A percentile compares a stretch with the other conserved stretches of the same genome.
These are phyloP conservation scores for Coilia nasus DNA, from an alignment of 2,797 vertebrate genomes.

Conservation along the genomic window DNA sequence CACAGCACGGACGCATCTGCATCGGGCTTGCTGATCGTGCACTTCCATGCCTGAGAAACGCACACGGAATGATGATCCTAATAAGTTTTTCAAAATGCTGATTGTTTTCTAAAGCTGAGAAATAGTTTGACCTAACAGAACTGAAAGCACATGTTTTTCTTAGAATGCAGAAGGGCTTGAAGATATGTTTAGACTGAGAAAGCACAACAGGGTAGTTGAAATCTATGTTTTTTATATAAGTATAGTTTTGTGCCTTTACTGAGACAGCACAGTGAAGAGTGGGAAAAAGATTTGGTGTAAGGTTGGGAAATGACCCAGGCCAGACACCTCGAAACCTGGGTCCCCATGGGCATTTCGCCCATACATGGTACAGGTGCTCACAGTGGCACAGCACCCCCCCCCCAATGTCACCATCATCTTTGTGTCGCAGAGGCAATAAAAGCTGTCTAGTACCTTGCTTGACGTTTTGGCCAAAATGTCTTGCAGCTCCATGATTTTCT, in stretches of 20 bases:
- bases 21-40: background rate
- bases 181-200: background rate
- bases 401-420: background rate
- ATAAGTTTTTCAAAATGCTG: background rate
- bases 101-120: constrained; percentile 15
- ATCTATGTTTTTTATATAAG: background rate
- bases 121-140: constrained; percentile 5
- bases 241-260: no score
- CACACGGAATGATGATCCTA: background rate
- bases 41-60: background rate
- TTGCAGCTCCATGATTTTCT: constrained; percentile 99
- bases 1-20: background rate
- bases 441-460: constrained; percentile 84
- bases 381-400: no score
- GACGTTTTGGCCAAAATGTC: constrained; percentile 97
- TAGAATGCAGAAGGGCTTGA: background rate
- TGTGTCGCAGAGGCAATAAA: background rate
- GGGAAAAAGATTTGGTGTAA: no score
- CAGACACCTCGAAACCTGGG: no score
- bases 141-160: background rate
- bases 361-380: no score
- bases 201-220: background rate
- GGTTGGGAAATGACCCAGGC: no score
- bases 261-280: no score
- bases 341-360: no score